Evolutionary conservation across 2,113 vertebrate genomes (phyloP).

Genomic region (Nesoenas mayeri): DNA sequence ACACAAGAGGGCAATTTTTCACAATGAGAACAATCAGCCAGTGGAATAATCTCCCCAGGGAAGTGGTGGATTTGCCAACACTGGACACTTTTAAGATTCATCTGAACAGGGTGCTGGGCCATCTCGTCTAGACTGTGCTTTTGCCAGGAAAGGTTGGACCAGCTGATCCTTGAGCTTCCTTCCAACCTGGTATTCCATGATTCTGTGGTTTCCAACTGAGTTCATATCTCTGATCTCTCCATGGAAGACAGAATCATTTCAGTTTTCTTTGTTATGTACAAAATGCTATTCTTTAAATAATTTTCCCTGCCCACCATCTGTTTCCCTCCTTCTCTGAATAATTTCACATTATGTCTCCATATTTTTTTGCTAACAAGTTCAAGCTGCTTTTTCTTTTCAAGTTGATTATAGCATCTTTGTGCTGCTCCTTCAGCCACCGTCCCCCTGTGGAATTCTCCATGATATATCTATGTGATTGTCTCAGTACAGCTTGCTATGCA

Average conservation of each 20-base stretch:
- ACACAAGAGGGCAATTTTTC: too few species aligned
- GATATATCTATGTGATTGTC: not conserved
- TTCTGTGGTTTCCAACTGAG: not conserved
- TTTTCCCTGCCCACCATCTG: not conserved
- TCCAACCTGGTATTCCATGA: too few species aligned
- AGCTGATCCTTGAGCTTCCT: too few species aligned
- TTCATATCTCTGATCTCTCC: not conserved
- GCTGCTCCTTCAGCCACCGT: not conserved
- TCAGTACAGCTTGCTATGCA: not conserved
- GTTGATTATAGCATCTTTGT: not conserved
- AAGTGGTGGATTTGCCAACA: too few species aligned
- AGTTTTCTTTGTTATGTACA: not conserved
- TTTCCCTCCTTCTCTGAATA: not conserved
- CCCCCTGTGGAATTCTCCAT: not conserved
- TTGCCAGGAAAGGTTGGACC: too few species aligned
- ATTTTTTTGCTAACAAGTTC: not conserved
- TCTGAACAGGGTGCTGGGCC: too few species aligned
- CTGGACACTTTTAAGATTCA: too few species aligned
- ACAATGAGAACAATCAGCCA: too few species aligned
- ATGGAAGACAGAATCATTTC: not conserved
- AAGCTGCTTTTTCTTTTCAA: not conserved
- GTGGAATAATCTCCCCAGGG: too few species aligned
- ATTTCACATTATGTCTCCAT: not conserved
- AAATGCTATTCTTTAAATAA: slow-evolving; percentile 1
- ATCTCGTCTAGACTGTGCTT: too few species aligned